phyloP scores from a whole-genome alignment of 2,797 vertebrate genomes.

The Corythornis leucogaster region DNA sequence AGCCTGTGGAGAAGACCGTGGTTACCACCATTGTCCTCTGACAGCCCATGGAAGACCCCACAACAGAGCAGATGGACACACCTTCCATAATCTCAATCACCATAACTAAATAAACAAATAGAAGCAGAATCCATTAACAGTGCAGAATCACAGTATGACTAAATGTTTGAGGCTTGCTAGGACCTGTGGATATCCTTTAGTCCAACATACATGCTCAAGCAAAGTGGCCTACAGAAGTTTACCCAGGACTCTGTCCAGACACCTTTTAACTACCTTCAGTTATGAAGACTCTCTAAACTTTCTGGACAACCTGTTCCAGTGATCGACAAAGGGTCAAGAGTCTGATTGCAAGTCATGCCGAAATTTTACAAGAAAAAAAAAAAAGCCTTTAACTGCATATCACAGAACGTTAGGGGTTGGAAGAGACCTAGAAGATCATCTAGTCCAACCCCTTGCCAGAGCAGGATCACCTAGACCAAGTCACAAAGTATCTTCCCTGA shows the following conservation, averaged over 20 bases:
- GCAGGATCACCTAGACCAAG: too few relatives aligned
- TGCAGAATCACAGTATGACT: not conserved
- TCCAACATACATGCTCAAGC: fast-evolving
- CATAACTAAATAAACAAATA: not conserved
- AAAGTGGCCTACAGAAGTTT: not conserved
- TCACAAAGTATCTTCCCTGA: too few relatives aligned
- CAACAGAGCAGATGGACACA: not conserved
- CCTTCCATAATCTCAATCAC: not conserved
- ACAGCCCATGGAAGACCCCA: not conserved
- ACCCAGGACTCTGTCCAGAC: not conserved
- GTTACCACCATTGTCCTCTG: not conserved
- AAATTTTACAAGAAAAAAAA: not conserved
- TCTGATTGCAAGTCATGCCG: not conserved
- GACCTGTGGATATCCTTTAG: not conserved
- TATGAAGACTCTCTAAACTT: not conserved
- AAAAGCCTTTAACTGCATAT: not conserved
- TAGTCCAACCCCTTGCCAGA: too few relatives aligned
- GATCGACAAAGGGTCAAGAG: not conserved
- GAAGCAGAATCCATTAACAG: not conserved
- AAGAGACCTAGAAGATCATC: too few relatives aligned
- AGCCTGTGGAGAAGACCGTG: not conserved
- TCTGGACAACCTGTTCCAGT: not conserved
- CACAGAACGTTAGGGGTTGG: too few relatives aligned
- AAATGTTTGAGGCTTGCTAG: not conserved
- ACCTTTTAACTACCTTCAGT: not conserved